These are phyloP conservation scores for Epinephelus coioides DNA, from an alignment of 2,797 vertebrate genomes.

Conservation along the genomic window DNA sequence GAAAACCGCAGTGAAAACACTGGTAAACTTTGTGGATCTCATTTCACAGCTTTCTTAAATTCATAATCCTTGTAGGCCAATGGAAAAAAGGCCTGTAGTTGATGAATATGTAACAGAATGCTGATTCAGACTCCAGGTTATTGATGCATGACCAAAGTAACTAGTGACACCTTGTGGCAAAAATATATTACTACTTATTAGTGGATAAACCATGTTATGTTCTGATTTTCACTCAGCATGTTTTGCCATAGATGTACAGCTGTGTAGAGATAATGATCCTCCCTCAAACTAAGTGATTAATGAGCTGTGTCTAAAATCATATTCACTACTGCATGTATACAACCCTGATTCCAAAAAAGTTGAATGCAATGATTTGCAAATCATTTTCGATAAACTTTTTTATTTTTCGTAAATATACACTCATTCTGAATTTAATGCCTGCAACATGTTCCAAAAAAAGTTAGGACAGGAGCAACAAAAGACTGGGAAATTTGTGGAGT, in stretches of 20 bases:
- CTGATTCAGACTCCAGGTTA: not conserved
- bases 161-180: constrained; percentile 40
- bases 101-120: not conserved
- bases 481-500: too few species aligned
- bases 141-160: not conserved
- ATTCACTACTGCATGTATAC: not conserved
- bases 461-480: too few species aligned
- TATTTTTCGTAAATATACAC: too few species aligned
- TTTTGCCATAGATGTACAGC: not conserved
- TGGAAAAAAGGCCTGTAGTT: not conserved
- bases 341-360: too few species aligned
- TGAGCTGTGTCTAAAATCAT: not conserved
- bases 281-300: not conserved
- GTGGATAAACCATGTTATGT: not conserved
- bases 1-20: constrained; percentile 16
- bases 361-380: too few species aligned
- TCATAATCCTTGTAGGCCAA: not conserved
- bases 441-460: too few species aligned
- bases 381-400: too few species aligned
- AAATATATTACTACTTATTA: not conserved
- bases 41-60: not conserved
- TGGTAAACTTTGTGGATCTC: not conserved
- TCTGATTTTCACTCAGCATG: not conserved
- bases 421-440: too few species aligned
- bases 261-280: not conserved